These are phyloP conservation scores for Acrocephalus arundinaceus DNA, from an alignment of 2,113 vertebrate species.

Conservation along the genomic window DNA sequence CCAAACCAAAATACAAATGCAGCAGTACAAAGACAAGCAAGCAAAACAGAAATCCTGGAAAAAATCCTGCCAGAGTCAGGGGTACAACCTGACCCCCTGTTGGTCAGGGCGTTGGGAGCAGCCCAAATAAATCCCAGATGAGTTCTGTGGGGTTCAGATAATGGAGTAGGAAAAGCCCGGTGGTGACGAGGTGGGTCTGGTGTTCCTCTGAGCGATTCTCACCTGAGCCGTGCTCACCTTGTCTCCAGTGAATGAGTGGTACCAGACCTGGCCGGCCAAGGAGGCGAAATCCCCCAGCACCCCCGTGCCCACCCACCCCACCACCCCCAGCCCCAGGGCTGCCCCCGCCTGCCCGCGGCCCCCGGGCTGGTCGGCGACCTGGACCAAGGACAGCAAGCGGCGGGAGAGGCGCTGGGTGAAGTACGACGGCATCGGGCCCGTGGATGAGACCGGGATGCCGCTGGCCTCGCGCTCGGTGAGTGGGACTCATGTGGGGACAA, in stretches of 20 bases:
- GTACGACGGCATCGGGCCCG: constrained; percentile 92
- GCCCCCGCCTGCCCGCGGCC: neutral
- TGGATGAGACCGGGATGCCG: constrained; percentile 97
- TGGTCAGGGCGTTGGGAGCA: too few species aligned
- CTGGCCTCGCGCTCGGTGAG: constrained; percentile 95
- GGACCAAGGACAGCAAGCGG: constrained; percentile 75
- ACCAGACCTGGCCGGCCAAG: constrained; percentile 76
- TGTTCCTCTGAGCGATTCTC: neutral
- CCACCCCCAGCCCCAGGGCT: neutral
- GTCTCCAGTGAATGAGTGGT: constrained; percentile 61
- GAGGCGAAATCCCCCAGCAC: neutral
- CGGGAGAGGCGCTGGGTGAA: constrained; percentile 86
- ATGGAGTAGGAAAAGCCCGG: too few species aligned
- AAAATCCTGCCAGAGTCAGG: too few species aligned
- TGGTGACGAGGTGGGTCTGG: too few species aligned
- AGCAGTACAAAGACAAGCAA: too few species aligned
- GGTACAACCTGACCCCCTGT: too few species aligned
- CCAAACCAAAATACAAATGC: too few species aligned
- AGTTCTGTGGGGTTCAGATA: too few species aligned
- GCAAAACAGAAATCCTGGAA: too few species aligned
- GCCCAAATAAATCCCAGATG: too few species aligned
- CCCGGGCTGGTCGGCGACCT: constrained; percentile 70
- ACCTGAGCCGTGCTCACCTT: neutral
- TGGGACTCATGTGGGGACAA: neutral
- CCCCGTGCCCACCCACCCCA: rapidly evolving